Evolutionary conservation across 2,797 vertebrate species (phyloP).

Genomic region (Myioborus miniatus): DNA sequence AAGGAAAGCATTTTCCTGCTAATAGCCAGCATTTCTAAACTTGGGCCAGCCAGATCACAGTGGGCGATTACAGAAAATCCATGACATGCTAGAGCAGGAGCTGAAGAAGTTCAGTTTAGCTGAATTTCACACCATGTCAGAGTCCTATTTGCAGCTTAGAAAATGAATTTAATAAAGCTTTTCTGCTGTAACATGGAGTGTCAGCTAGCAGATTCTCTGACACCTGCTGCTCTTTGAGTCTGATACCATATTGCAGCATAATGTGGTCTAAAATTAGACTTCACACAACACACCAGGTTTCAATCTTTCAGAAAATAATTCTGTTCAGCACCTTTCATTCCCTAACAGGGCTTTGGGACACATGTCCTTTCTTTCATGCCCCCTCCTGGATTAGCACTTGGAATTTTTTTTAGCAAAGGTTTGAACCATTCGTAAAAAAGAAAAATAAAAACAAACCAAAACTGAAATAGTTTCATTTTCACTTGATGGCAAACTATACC

Average conservation of each 20-base stretch:
- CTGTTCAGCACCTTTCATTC: constrained; percentile 35
- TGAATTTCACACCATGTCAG: constrained; percentile 49
- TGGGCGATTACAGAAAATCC: constrained; percentile 43
- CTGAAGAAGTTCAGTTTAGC: constrained; percentile 38
- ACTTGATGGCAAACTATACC: neutral
- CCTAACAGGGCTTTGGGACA: constrained; percentile 1
- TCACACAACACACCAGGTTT: constrained; percentile 61
- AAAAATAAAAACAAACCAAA: neutral
- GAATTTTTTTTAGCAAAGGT: neutral
- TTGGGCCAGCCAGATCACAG: constrained; percentile 50
- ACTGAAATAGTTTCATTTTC: neutral
- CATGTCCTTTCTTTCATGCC: neutral
- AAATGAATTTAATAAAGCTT: constrained; percentile 55
- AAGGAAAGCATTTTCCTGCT: constrained; percentile 27
- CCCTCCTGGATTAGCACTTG: constrained; percentile 1
- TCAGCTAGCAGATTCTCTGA: constrained; percentile 64
- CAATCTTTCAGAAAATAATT: constrained; percentile 65
- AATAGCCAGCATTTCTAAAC: constrained; percentile 39
- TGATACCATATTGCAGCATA: constrained; percentile 64
- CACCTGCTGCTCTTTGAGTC: constrained; percentile 70
- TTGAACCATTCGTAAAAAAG: neutral
- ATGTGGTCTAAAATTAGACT: constrained; percentile 70
- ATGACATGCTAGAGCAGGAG: constrained; percentile 41
- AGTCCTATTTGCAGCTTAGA: constrained; percentile 43
- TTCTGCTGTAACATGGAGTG: constrained; percentile 38